Evolutionary conservation across 1,140 invertebrate genomes (phyloP), one percentile per base, ranked within the genome.

Genomic region (Venturia canescens): DNA sequence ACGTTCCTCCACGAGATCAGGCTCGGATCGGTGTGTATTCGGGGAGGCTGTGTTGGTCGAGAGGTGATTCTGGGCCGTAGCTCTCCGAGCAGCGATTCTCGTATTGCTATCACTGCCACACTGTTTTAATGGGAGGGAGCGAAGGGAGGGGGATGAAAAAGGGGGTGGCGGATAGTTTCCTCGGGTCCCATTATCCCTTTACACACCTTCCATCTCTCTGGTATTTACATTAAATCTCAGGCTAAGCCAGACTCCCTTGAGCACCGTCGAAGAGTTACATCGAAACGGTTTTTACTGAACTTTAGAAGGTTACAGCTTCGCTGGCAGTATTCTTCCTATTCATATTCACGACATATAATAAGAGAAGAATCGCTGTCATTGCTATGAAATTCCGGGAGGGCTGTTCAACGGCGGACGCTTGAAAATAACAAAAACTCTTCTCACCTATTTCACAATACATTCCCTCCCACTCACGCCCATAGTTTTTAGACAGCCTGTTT

Each of bases 161-260:
- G 38, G 38, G 38, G 38, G 5, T 44, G 38, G 38, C 7, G 38
- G 38, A 4, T 44, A 21, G 57, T 66, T 53, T 63, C 75, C 75
- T 63, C 60, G 60, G 77, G 72, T 48, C 44, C 82, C 83, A 84
- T 84, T 84, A 83, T 76, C 80, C 80, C 66, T 79, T 84, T 75
- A 81, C 80, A 83, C 80, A 69, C 82, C 72, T 84, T 78, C 75
- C 15, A 77, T 63, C 29, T 66, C 57, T 63, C 75, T 60, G 75
- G 31, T 80, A 84, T 84, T 84, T 84, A 83, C 83, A 84, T 84
- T 83, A 84, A 84, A 84, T 79, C 83, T 81, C 80, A 74, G 80
- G 78, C 80, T 83, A 84, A 80, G 74, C 75, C 74, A 27, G 48
- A 27, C 67, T 70, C 26, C 63, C 26, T 29, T 38, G 72, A 34